phyloP scores from a whole-genome alignment of 1,140 invertebrate genomes.

The Cotesia typhae region DNA sequence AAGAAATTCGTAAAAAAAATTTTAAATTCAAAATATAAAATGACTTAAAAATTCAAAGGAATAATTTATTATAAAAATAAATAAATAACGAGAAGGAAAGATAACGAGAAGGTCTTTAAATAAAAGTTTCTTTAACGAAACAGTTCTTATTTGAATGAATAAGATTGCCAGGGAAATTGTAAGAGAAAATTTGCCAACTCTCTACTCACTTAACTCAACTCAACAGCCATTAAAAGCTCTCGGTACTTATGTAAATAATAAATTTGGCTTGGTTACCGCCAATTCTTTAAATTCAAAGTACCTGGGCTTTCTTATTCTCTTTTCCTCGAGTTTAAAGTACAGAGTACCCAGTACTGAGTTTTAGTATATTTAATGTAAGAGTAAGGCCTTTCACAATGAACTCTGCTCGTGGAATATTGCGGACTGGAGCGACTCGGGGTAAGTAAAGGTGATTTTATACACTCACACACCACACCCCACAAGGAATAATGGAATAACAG shows the following conservation, averaged over 20 bases:
- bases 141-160: not conserved
- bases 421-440: slow-evolving; percentile 13
- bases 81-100: too few relatives aligned
- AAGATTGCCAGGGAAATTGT: slow-evolving; percentile 7
- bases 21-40: too few relatives aligned
- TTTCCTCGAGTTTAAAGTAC: not conserved
- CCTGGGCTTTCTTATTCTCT: not conserved
- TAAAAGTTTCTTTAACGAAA: not conserved
- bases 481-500: too few relatives aligned
- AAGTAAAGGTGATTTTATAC: slow-evolving; percentile 2
- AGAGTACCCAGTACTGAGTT: not conserved
- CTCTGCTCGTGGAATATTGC: not conserved
- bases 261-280: slow-evolving; percentile 46
- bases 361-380: not conserved
- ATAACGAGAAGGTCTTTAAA: not conserved
- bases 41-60: too few relatives aligned
- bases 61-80: too few relatives aligned
- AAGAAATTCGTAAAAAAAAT: too few relatives aligned
- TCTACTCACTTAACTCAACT: slow-evolving; percentile 24
- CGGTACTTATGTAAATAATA: slow-evolving; percentile 54
- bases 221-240: slow-evolving; percentile 42
- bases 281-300: slow-evolving; percentile 5
- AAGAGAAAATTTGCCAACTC: slow-evolving; percentile 35
- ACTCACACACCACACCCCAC: too few relatives aligned
- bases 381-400: not conserved